Base-by-base conservation (phyloP, 2,113 vertebrate genomes). In the Harpagus bidentatus region DNA sequence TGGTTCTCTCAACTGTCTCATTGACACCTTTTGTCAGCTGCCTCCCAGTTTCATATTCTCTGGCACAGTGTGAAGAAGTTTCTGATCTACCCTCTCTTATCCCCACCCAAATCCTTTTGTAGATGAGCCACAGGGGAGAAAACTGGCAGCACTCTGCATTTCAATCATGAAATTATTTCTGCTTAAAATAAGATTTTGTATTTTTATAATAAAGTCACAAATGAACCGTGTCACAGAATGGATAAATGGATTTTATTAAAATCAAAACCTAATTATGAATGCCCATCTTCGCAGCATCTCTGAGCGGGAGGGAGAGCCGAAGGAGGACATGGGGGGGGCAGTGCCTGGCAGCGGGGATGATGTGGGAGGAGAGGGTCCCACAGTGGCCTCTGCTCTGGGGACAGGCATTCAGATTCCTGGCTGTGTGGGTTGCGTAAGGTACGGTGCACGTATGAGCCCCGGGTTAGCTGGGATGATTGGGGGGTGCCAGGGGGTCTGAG, bases 21-120 rank as follows among this genome's bases (percentile, higher is more conserved):
- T 59, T 93, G 88, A 56, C 69, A 92, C 65, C 88, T 95, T 93
- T 90, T 88, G 72, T 92, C 92, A 83, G 65, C 73, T 95, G 82
- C 69, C 69, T 93, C 72, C 32, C 9, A 21, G 43, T 88, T 88
- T 93, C 50, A 63, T 65, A 66, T 79, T 79, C 59, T 50, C 48
- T 87, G 52, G 40, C 84, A 91, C 26, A 47, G 34, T 59, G 18
- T 32, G 42, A 58, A 92, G 59, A 81, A 71, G 13, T 79, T 94
- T 94, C 63, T 91, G 72, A 81, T 94, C 69, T 86, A 48, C 55
- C 29, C 63, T 86, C n/a, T 58, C 61, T 40, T 94, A 25, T 34
- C 69, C 79, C 29, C 61, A 86, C 72, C 38, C 48, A 84, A 82
- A 78, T 56, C n/a, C 29, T 82, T 89, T 29, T 65, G 47, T 89